Percentiles rank a stretch among this genome's conserved stretches.
Evolutionary conservation across 1,140 invertebrate species (phyloP).

Genomic region (Amyelois transitella): DNA sequence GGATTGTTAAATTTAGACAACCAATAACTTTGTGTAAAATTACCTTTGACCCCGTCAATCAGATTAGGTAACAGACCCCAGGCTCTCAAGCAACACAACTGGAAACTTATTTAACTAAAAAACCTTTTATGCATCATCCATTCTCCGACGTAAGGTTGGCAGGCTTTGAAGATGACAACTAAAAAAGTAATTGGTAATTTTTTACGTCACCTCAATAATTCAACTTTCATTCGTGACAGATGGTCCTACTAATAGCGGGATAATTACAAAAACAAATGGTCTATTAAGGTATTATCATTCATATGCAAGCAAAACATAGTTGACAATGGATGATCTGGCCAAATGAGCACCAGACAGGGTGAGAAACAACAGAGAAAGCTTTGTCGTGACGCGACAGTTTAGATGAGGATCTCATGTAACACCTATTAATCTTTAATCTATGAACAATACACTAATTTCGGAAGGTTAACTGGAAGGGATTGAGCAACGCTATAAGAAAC

Average conservation of each 20-base stretch:
- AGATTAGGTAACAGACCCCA: no score
- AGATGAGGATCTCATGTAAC: constrained; percentile 9
- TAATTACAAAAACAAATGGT: constrained; percentile 4
- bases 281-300: background rate
- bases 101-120: no score
- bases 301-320: background rate
- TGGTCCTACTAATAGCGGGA: background rate
- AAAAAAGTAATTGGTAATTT: no score
- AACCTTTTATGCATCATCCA: no score
- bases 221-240: background rate
- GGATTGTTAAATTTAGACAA: no score
- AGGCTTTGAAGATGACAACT: no score
- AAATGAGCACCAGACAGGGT: constrained; percentile 5
- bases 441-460: background rate
- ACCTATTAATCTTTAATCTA: constrained; percentile 21
- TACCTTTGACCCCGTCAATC: no score
- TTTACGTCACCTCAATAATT: background rate
- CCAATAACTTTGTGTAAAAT: no score
- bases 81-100: no score
- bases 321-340: constrained; percentile 1
- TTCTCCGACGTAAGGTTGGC: no score
- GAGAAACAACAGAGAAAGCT: constrained; percentile 25
- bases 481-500: no score
- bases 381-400: constrained; percentile 18
- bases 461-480: no score